Evolutionary conservation across 2,888 invertebrate species (phyloP), one percentile per base, ranked within the genome.

Genomic region (Drosophila formosana): DNA sequence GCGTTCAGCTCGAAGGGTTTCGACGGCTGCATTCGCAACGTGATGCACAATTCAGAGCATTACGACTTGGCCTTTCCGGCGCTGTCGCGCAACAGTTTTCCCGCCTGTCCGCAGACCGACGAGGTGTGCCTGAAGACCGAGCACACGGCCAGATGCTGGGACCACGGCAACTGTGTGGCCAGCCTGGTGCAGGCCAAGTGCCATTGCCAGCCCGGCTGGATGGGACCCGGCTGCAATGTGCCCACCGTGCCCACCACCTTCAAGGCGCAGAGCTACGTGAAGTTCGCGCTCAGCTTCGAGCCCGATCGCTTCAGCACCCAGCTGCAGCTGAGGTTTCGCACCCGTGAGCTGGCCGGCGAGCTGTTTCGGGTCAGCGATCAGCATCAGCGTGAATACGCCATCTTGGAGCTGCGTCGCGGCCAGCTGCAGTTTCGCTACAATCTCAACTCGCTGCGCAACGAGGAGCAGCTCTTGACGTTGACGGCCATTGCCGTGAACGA

Each of bases 51-150:
- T 90, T 98, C 98, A 88, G 97, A 96, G 92, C 93, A 99, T 67
- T 99, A 99, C 92, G 99, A 99, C 91, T 93, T 99, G 75, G 98
- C 98, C 0, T 96, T 97, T 91, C 98, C 98, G 1, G 98, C 98
- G 0, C 93, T 97, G 56, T 96, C 96, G 0, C 94, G 96, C 87
- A 96, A 97, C 91, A 97, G 97, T 74, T 95, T 95, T 9, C 96
- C 96, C 7, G 98, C 98, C 11, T 99, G 99, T 91, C 96, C 97
- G 0, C 97, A 97, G 90, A 97, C 98, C 18, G 98, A 99, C 87
- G 97, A 97, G 89, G 95, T 96, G 45, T 98, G 98, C 92, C 95
- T 96, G 84, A 95, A 96, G 90, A 97, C 97, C 57, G 97, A 97
- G 79, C 94, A 96, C 13, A 97, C 96, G 2, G 95, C 96, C 52